Evolutionary conservation across 2,888 invertebrate genomes (phyloP).

Genomic region (Matsumyia berberina): DNA sequence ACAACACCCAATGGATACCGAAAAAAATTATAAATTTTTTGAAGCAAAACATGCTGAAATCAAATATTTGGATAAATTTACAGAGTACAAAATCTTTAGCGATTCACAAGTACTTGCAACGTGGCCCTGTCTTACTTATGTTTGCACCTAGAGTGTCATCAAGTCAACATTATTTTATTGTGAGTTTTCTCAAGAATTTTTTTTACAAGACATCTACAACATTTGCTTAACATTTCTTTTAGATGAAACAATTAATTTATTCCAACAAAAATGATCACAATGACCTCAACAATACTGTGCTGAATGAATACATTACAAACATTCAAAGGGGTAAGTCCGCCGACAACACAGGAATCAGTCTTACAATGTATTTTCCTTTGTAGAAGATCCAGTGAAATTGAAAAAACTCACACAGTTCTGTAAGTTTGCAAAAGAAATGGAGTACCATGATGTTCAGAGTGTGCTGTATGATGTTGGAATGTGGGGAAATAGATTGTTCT

Average conservation of each 20-base stretch:
- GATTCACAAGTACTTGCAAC: constrained; percentile 88
- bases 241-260: constrained; percentile 68
- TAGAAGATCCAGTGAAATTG: constrained; percentile 33
- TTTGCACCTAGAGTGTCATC: constrained; percentile 92
- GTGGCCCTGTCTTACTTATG: constrained; percentile 90
- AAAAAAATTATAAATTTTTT: constrained; percentile 87
- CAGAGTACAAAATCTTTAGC: constrained; percentile 89
- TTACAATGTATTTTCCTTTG: neutral
- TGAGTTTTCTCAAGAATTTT: constrained; percentile 29
- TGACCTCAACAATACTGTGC: constrained; percentile 49
- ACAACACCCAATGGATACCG: constrained; percentile 85
- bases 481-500: constrained; percentile 32
- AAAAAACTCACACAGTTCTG: constrained; percentile 35
- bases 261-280: constrained; percentile 18
- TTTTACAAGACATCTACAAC: too few species aligned
- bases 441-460: constrained; percentile 12
- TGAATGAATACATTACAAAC: constrained; percentile 46
- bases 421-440: neutral
- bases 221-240: constrained; percentile 1
- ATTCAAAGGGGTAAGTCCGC: constrained; percentile 41
- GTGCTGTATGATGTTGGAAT: neutral
- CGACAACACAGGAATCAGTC: neutral
- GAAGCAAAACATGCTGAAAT: constrained; percentile 86
- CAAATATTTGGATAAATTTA: constrained; percentile 89
- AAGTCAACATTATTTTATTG: constrained; percentile 86